phyloP scores from a whole-genome alignment of 2,113 vertebrate genomes.

The Onychostoma macrolepis region DNA sequence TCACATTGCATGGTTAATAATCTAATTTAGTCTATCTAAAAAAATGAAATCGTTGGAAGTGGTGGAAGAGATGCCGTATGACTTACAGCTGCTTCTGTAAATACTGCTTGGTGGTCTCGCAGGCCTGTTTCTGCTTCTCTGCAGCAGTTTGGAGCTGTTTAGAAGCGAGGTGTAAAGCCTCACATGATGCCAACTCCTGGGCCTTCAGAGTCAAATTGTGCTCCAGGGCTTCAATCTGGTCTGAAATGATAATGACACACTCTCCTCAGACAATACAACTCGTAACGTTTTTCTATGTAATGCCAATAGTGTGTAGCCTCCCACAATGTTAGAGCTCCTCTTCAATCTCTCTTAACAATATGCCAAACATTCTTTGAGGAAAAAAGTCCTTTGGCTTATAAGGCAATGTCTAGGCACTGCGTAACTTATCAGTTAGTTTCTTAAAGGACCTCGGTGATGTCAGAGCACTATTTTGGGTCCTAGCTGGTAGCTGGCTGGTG shows the following conservation, averaged over 20 bases:
- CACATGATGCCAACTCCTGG: conserved; percentile 53
- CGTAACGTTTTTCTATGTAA: not conserved
- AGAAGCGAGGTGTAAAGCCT: conserved; percentile 54
- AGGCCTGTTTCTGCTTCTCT: conserved; percentile 61
- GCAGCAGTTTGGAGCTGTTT: conserved; percentile 61
- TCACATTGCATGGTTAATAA: not conserved
- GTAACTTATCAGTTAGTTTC: conserved; percentile 44
- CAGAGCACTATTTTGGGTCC: conserved; percentile 51
- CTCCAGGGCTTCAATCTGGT: conserved; percentile 62
- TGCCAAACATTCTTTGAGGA: conserved; percentile 13
- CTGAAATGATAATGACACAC: conserved; percentile 58
- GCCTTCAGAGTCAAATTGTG: conserved; percentile 67
- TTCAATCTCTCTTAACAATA: conserved; percentile 1
- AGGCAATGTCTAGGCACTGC: conserved; percentile 51
- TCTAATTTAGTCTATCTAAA: not conserved
- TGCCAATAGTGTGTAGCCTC: not conserved
- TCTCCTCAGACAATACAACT: not conserved
- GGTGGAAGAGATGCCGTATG: not conserved
- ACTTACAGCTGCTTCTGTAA: conserved; percentile 74
- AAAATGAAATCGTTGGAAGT: conserved; percentile 2
- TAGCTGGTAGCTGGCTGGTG: not conserved
- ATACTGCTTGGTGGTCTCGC: conserved; percentile 58
- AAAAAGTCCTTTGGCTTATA: conserved; percentile 53
- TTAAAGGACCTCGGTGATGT: conserved; percentile 46
- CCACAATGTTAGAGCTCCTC: not conserved